Evolutionary conservation across 2,797 vertebrate species (phyloP).

Genomic region (Tokudaia muenninki): DNA sequence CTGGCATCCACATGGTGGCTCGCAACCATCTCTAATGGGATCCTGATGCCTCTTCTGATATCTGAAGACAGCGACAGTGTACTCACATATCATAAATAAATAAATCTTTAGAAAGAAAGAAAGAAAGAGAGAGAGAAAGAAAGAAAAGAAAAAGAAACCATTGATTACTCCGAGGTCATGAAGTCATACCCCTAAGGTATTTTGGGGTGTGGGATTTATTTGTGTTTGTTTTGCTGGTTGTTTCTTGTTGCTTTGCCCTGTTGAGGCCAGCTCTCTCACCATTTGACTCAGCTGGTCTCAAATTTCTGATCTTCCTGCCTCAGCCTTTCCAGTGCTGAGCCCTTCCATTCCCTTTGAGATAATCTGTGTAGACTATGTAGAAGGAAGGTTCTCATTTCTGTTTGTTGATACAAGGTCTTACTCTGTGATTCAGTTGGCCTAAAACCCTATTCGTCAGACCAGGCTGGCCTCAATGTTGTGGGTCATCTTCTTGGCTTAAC

Average conservation of each 20-base stretch:
- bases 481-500: background rate
- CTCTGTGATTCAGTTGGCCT: background rate
- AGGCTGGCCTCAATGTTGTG: background rate
- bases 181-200: background rate
- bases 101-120: too few relatives aligned
- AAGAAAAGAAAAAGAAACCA: background rate
- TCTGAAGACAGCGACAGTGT: too few relatives aligned
- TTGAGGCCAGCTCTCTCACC: background rate
- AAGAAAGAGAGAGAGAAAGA: too few relatives aligned
- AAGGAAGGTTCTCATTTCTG: background rate
- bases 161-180: background rate
- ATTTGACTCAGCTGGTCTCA: background rate
- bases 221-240: background rate
- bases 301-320: background rate
- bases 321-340: background rate
- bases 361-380: background rate
- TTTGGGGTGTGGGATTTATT: background rate
- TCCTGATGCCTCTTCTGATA: too few relatives aligned
- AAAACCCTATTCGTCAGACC: background rate
- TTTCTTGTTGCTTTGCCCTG: background rate
- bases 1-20: too few relatives aligned
- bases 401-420: background rate
- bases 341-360: background rate
- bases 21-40: too few relatives aligned
- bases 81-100: too few relatives aligned